Conservation (phyloP, 2,797 vertebrate genomes). For the Rousettus madagascariensis region DNA sequence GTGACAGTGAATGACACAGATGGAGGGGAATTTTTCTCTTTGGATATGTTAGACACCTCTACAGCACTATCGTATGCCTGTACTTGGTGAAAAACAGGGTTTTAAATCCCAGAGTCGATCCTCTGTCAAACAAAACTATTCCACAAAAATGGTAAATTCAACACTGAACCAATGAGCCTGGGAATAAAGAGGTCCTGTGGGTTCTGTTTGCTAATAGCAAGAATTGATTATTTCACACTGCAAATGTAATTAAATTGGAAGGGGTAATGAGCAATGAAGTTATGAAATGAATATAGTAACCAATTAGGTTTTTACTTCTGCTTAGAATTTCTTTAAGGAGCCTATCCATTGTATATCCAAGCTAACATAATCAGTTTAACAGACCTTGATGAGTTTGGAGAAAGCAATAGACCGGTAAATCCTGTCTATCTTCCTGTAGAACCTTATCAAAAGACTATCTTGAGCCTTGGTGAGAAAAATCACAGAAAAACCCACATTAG, state of each 20-base stretch:
- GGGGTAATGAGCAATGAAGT: constrained; percentile 28
- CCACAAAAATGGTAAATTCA: constrained; percentile 18
- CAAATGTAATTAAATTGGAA: constrained; percentile 28
- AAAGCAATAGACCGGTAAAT: not conserved
- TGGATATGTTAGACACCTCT: not conserved
- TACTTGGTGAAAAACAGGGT: not conserved
- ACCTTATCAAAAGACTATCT: not conserved
- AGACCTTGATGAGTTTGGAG: not conserved
- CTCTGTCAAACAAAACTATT: constrained; percentile 11
- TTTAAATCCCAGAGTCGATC: not conserved
- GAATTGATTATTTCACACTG: constrained; percentile 1
- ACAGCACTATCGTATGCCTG: not conserved
- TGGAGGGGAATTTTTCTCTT: not conserved
- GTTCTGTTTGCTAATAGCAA: constrained; percentile 32
- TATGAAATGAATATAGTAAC: not conserved
- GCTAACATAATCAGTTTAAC: not conserved
- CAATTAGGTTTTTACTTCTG: constrained; percentile 22
- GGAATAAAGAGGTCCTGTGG: not conserved
- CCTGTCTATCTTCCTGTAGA: not conserved
- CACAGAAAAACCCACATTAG: not conserved
- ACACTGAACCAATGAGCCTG: not conserved
- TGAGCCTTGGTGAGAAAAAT: not conserved
- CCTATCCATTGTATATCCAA: not conserved
- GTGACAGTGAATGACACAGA: not conserved
- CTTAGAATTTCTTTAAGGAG: not conserved